Evolutionary conservation across 2,797 vertebrate genomes (phyloP).

Genomic region (Sparidentex hasta): DNA sequence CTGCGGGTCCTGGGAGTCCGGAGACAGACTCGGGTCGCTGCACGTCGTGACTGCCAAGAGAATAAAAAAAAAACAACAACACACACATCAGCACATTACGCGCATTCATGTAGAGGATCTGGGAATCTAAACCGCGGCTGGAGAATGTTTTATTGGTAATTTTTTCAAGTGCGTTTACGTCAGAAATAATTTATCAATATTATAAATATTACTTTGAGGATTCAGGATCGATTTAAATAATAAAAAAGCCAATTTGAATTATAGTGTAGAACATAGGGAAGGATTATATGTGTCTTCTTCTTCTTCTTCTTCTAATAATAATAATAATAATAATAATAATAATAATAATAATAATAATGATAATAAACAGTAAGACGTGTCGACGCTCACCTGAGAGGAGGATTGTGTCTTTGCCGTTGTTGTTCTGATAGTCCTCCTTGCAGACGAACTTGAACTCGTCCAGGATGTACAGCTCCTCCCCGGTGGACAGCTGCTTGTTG

Average conservation of each 20-base stretch:
- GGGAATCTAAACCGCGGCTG: background rate
- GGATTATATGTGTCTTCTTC: background rate
- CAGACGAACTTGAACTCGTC: constrained; percentile 97
- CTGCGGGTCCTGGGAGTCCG: constrained; percentile 96
- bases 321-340: constrained; percentile 4
- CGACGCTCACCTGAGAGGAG: constrained; percentile 90
- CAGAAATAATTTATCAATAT: background rate
- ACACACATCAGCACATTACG: background rate
- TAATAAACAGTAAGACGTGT: background rate
- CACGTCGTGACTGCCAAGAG: constrained; percentile 90
- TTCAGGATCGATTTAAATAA: background rate
- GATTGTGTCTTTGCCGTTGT: constrained; percentile 91
- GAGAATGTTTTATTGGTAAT: background rate
- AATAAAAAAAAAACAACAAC: background rate
- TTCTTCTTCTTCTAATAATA: background rate
- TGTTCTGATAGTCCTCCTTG: constrained; percentile 95
- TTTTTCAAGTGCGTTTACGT: background rate
- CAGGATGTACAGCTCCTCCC: constrained; percentile 96
- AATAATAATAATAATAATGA: background rate
- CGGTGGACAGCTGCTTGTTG: constrained; percentile 96
- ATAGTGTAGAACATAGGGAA: too few relatives aligned
- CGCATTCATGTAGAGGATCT: background rate
- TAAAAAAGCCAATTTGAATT: background rate
- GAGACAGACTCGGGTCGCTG: constrained; percentile 97
- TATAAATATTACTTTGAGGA: background rate